These are phyloP conservation scores for Perca fluviatilis DNA, from an alignment of 2,113 vertebrate species.

Conservation along the genomic window DNA sequence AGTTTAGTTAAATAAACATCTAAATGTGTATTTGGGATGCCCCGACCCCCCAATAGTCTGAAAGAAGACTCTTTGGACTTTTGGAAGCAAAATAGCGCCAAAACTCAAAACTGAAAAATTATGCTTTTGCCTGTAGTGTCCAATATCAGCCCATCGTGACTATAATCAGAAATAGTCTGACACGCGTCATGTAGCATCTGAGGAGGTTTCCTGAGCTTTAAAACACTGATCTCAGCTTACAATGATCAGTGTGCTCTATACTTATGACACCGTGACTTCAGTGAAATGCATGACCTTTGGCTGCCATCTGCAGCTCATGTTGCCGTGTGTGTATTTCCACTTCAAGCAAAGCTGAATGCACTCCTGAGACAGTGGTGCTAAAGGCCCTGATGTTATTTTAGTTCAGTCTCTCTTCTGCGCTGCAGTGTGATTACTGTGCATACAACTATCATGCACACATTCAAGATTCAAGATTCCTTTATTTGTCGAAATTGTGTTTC, in stretches of 20 bases:
- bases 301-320: constrained; percentile 69
- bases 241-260: constrained; percentile 29
- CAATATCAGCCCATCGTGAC: neutral
- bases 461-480: constrained; percentile 1
- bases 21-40: too few relatives aligned
- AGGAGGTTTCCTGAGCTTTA: constrained; percentile 35
- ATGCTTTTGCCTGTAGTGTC: too few relatives aligned
- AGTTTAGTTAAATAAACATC: too few relatives aligned
- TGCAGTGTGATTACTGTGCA: constrained; percentile 38
- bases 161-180: constrained; percentile 18
- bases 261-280: constrained; percentile 74
- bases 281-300: constrained; percentile 84
- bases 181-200: neutral
- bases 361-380: constrained; percentile 13
- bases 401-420: constrained; percentile 40
- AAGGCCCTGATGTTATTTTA: constrained; percentile 59
- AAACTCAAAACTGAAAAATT: too few relatives aligned
- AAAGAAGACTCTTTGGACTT: too few relatives aligned
- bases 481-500: too few relatives aligned
- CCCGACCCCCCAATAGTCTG: too few relatives aligned
- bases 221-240: constrained; percentile 51
- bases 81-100: too few relatives aligned
- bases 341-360: constrained; percentile 28
- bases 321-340: constrained; percentile 65
- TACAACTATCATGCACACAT: constrained; percentile 21